Conservation (phyloP, 1,140 invertebrate genomes). For the Dinothrombium tinctorium region DNA sequence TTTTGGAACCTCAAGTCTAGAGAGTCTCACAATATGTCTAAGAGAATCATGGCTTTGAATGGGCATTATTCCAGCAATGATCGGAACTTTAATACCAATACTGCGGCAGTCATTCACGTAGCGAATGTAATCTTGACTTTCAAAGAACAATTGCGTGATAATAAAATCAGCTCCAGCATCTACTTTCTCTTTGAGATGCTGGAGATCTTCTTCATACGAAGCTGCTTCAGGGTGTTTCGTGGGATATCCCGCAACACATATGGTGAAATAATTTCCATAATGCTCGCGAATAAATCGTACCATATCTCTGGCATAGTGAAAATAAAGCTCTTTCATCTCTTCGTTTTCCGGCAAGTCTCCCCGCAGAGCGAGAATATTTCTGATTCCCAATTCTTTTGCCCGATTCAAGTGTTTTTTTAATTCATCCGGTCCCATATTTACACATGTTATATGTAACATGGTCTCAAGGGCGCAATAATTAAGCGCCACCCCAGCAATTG, state of each 20-base stretch:
- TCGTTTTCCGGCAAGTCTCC: slow-evolving; percentile 25
- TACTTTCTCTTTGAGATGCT: slow-evolving; percentile 41
- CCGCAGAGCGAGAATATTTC: slow-evolving; percentile 32
- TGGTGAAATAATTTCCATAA: slow-evolving; percentile 37
- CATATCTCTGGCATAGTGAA: slow-evolving; percentile 28
- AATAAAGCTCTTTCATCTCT: no score
- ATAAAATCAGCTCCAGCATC: slow-evolving; percentile 49
- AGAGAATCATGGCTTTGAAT: slow-evolving; percentile 35
- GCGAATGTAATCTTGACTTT: slow-evolving; percentile 31
- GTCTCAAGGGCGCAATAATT: slow-evolving; percentile 35
- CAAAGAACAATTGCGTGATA: slow-evolving; percentile 50
- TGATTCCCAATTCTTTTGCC: slow-evolving; percentile 31
- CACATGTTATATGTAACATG: slow-evolving; percentile 37
- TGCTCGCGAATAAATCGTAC: slow-evolving; percentile 33
- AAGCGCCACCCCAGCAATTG: slow-evolving; percentile 30
- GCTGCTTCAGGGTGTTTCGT: slow-evolving; percentile 37
- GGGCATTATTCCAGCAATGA: slow-evolving; percentile 41
- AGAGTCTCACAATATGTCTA: slow-evolving; percentile 31
- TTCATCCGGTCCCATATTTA: slow-evolving; percentile 23
- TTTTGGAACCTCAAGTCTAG: slow-evolving; percentile 32
- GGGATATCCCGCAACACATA: slow-evolving; percentile 45
- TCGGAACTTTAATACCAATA: slow-evolving; percentile 39
- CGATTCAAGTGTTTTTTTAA: slow-evolving; percentile 26
- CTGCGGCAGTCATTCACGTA: slow-evolving; percentile 37
- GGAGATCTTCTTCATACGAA: slow-evolving; percentile 35